These are phyloP conservation scores for Alloplasta piceator DNA, from an alignment of 2,888 invertebrate genomes.

Conservation along the genomic window DNA sequence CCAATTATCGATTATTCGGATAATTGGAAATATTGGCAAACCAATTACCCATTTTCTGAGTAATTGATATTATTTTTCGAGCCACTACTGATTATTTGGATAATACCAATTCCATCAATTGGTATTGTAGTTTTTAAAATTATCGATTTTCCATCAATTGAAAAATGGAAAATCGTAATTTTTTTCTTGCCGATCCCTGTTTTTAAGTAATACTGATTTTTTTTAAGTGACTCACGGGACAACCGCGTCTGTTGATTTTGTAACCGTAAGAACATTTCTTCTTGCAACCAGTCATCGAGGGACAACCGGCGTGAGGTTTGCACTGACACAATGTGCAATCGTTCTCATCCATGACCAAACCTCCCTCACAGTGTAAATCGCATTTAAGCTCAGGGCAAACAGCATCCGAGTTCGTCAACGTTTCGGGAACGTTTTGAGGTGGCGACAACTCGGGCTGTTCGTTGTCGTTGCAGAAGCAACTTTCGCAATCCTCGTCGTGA, in stretches of 20 bases:
- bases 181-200: no score
- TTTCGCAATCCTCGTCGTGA: slow-evolving; percentile 75
- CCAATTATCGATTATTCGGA: no score
- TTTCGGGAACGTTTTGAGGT: slow-evolving; percentile 55
- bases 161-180: no score
- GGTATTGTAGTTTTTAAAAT: no score
- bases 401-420: slow-evolving; percentile 61
- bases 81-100: no score
- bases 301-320: slow-evolving; percentile 73
- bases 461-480: slow-evolving; percentile 74
- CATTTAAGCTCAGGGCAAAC: slow-evolving; percentile 77
- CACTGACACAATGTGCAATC: slow-evolving; percentile 79
- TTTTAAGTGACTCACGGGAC: slow-evolving; percentile 72
- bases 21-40: no score
- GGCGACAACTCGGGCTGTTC: slow-evolving; percentile 57
- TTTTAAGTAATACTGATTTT: no score
- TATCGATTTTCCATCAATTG: no score
- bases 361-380: slow-evolving; percentile 77
- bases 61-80: no score
- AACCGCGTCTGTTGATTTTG: slow-evolving; percentile 77
- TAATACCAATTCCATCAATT: no score
- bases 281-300: slow-evolving; percentile 73
- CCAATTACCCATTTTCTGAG: no score
- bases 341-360: slow-evolving; percentile 77
- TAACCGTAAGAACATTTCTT: slow-evolving; percentile 78